Evolutionary conservation across 2,888 invertebrate genomes (phyloP).

Genomic region (Ichneumoninae sp.): DNA sequence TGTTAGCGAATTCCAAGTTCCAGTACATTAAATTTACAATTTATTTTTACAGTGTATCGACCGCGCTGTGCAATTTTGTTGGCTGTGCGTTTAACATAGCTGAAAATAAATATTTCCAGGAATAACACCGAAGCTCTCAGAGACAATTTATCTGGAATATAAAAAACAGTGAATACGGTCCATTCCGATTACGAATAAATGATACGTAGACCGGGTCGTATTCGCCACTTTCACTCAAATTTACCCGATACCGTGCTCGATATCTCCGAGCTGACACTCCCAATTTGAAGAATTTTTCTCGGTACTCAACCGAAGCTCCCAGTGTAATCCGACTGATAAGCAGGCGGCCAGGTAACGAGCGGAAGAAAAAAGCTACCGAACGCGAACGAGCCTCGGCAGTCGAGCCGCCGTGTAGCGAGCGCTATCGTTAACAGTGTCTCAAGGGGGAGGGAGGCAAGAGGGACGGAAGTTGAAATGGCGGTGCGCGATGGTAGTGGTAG

Average conservation of each 20-base stretch:
- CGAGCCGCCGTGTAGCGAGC: slow-evolving; percentile 33
- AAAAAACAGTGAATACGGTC: not conserved
- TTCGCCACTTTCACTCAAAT: not conserved
- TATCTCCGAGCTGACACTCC: not conserved
- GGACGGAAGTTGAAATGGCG: slow-evolving; percentile 68
- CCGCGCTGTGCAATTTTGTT: not conserved
- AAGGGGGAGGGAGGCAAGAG: slow-evolving; percentile 43
- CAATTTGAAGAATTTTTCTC: not conserved
- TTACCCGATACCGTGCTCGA: not conserved
- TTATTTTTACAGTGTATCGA: too few species aligned
- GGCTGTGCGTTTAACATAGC: slow-evolving; percentile 3
- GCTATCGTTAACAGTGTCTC: slow-evolving; percentile 37
- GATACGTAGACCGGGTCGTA: not conserved
- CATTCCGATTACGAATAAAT: not conserved
- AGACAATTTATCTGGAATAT: not conserved
- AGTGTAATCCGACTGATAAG: not conserved
- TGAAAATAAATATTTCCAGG: not conserved
- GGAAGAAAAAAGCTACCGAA: not conserved
- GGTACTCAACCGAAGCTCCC: not conserved
- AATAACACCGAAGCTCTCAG: not conserved
- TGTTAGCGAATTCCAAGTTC: too few species aligned
- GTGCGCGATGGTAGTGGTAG: slow-evolving; percentile 63
- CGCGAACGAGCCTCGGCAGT: not conserved
- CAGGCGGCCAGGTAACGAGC: not conserved
- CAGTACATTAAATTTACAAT: too few species aligned